Percentiles rank a stretch among this genome's conserved stretches.
Evolutionary conservation across 2,888 invertebrate genomes (phyloP).

Genomic region (Calameuta filiformis): DNA sequence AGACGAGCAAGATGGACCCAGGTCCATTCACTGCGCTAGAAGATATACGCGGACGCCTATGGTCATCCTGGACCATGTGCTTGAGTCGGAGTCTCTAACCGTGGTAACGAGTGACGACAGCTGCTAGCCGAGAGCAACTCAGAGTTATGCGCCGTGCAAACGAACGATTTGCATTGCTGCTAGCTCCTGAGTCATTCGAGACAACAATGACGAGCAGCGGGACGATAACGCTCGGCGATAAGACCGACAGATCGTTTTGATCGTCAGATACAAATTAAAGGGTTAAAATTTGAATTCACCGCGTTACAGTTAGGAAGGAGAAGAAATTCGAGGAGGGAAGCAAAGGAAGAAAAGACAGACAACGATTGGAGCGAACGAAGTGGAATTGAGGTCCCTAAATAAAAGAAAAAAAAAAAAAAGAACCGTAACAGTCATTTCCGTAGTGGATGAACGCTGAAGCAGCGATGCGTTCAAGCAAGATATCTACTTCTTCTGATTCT

Average conservation of each 20-base stretch:
- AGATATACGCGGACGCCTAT: conserved; percentile 6
- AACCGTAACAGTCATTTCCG: conserved; percentile 11
- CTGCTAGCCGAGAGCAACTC: conserved; percentile 45
- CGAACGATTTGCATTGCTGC: conserved; percentile 43
- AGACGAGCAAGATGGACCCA: no score
- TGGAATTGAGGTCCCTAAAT: background rate
- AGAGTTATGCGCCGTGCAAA: conserved; percentile 17
- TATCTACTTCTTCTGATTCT: conserved; percentile 27
- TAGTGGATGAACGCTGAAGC: conserved; percentile 23
- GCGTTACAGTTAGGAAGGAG: conserved; percentile 8
- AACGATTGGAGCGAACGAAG: background rate
- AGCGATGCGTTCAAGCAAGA: conserved; percentile 38
- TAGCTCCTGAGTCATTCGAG: background rate
- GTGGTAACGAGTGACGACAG: conserved; percentile 52
- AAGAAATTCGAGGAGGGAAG: conserved; percentile 12
- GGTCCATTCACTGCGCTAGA: background rate
- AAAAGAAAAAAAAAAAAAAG: background rate
- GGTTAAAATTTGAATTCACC: conserved; percentile 1
- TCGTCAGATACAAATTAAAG: no score
- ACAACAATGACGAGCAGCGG: background rate
- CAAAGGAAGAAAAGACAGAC: background rate
- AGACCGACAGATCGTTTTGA: no score
- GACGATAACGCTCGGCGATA: background rate
- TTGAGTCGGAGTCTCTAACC: conserved; percentile 45
- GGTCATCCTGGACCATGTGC: conserved; percentile 43